Evolutionary conservation across 2,113 vertebrate species (phyloP).

Genomic region (Aramus guarauna): DNA sequence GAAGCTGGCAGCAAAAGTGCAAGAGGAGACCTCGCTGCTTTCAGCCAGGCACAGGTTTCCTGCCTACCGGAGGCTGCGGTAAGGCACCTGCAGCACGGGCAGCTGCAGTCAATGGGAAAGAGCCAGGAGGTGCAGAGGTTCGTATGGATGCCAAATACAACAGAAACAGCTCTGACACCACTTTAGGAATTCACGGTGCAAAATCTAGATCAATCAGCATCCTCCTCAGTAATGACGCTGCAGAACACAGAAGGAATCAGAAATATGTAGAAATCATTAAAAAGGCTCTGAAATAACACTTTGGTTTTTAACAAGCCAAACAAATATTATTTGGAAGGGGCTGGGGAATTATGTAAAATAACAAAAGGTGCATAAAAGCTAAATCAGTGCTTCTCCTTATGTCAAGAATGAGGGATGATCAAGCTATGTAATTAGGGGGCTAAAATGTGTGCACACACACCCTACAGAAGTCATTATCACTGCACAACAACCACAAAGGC

Average conservation of each 20-base stretch:
- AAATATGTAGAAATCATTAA: background rate
- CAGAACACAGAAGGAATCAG: background rate
- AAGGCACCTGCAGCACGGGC: background rate
- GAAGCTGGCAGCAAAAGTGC: background rate
- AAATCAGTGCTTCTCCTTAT: background rate
- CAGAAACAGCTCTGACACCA: fast-evolving
- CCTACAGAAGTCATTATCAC: background rate
- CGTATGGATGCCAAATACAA: fast-evolving
- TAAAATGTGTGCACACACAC: background rate
- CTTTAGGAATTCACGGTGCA: background rate
- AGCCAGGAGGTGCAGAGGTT: background rate
- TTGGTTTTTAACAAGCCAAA: background rate
- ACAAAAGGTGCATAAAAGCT: background rate
- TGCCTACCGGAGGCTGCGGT: background rate
- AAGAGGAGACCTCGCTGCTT: background rate
- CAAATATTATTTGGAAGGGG: background rate
- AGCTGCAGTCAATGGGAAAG: background rate
- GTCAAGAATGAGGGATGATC: background rate
- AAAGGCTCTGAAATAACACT: background rate
- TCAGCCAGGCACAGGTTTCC: background rate
- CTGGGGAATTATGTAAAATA: background rate
- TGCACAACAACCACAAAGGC: background rate
- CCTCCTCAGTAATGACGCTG: background rate
- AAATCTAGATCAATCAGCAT: background rate
- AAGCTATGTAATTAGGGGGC: background rate